A percentile compares a stretch with the other conserved stretches of the same genome.
These are phyloP conservation scores for Elysia chlorotica DNA, from an alignment of 1,140 invertebrate species.

Conservation along the genomic window DNA sequence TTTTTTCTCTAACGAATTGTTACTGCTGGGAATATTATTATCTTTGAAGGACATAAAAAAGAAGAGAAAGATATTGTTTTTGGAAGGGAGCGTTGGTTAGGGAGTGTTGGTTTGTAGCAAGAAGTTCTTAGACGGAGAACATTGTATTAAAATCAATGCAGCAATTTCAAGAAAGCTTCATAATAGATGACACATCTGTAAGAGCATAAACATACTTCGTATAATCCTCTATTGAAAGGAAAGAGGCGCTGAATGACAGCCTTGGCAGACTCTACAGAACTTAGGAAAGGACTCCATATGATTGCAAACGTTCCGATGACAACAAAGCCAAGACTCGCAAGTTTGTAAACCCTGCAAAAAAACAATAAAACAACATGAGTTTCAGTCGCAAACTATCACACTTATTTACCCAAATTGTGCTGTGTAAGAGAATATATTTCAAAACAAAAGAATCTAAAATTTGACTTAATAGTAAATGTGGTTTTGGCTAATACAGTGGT, in stretches of 20 bases:
- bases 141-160: no score
- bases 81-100: no score
- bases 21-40: no score
- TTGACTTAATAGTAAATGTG: no score
- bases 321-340: slow-evolving; percentile 69
- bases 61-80: no score
- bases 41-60: no score
- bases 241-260: slow-evolving; percentile 84
- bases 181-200: no score
- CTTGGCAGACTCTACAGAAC: slow-evolving; percentile 62
- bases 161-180: no score
- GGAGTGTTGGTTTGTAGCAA: no score
- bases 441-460: neutral
- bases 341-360: slow-evolving; percentile 43
- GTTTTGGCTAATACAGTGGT: no score
- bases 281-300: slow-evolving; percentile 87
- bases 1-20: no score
- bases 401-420: neutral
- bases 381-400: neutral
- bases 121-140: no score
- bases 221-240: slow-evolving; percentile 90
- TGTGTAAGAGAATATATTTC: neutral
- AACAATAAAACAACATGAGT: slow-evolving; percentile 4
- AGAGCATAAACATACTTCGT: slow-evolving; percentile 75
- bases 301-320: slow-evolving; percentile 77